Evolutionary conservation across 2,888 invertebrate genomes (phyloP).

Genomic region (Lampropteryx suffumata): DNA sequence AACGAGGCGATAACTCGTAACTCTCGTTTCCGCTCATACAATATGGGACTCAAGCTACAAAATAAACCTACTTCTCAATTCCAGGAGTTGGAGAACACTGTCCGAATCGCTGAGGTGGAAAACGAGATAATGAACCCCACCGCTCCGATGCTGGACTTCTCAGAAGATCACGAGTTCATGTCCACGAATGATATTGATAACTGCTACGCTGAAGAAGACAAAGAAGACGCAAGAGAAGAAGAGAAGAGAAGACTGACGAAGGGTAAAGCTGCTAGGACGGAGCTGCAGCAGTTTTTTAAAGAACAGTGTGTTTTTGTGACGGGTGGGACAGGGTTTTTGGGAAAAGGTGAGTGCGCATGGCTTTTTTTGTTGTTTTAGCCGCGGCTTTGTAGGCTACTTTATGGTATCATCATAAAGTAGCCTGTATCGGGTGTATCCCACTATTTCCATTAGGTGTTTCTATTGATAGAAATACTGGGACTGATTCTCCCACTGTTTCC

Average conservation of each 20-base stretch:
- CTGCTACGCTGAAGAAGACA: slow-evolving; percentile 75
- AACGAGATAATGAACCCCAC: slow-evolving; percentile 71
- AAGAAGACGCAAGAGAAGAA: slow-evolving; percentile 71
- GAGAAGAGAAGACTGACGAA: slow-evolving; percentile 70
- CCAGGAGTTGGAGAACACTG: slow-evolving; percentile 68
- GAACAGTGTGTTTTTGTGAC: slow-evolving; percentile 76
- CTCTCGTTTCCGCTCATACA: no score
- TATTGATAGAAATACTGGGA: no score
- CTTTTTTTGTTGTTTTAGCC: slow-evolving; percentile 15
- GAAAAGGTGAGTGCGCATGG: slow-evolving; percentile 67
- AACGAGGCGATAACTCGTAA: no score
- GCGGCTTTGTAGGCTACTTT: no score
- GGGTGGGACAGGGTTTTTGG: slow-evolving; percentile 76
- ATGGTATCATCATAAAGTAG: no score
- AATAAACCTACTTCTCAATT: no score
- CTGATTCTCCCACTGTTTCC: no score
- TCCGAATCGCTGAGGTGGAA: slow-evolving; percentile 60
- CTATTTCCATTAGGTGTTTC: no score
- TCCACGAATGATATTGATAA: slow-evolving; percentile 72
- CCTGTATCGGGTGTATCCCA: no score
- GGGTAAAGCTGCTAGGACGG: slow-evolving; percentile 68
- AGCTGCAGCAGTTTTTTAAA: slow-evolving; percentile 67
- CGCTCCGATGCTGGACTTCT: slow-evolving; percentile 70
- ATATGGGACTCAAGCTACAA: no score
- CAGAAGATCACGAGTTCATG: slow-evolving; percentile 80